Evolutionary conservation across 2,113 vertebrate species (phyloP), one percentile per base, ranked within the genome.

Genomic region (Todiramphus saurophagus): DNA sequence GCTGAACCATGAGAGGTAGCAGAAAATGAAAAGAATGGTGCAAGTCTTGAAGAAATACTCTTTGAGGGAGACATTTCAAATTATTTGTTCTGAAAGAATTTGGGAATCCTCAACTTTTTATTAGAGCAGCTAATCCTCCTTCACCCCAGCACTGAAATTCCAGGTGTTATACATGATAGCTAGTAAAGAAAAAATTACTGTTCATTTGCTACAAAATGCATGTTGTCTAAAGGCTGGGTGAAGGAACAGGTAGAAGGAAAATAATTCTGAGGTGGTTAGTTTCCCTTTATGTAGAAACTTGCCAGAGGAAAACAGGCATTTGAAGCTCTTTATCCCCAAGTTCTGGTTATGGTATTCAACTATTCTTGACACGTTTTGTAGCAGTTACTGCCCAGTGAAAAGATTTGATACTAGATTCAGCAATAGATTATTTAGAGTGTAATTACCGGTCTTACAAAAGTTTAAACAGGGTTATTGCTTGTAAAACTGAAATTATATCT

Each of bases 361-460:
- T 31, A 64, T 60, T 89, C 62, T 62, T 90, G 53, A 74, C 80
- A 81, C 1, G 1, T 86, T 89, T 92, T 70, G 23, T 59, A 83
- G 37, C 2, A 2, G 13, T 70, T 92, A 50, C n/a, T 94, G 37
- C 46, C 56, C 90, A 63, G 59, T 56, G 43, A 81, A 56, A 90
- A 93, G 44, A 88, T 23, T 85, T 58, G 33, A 62, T 90, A 39
- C 27, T 87, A 64, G 78, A 76, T 74, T 83, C 59, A 80, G 55
- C 50, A 83, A n/a, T 50, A 69, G 27, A 50, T 78, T 72, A 23
- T 48, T 69, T 27, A 46, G 35, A 88, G 21, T 62, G 24, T 82
- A 66, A 95, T 90, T 88, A 55, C 25, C 31, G 80, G 67, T 23
- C 67, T 86, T 74, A 70, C 27, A 93, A 93, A 76, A 83, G 55